Evolutionary conservation across 2,113 vertebrate species (phyloP).

Genomic region (Ramphastos sulfuratus): DNA sequence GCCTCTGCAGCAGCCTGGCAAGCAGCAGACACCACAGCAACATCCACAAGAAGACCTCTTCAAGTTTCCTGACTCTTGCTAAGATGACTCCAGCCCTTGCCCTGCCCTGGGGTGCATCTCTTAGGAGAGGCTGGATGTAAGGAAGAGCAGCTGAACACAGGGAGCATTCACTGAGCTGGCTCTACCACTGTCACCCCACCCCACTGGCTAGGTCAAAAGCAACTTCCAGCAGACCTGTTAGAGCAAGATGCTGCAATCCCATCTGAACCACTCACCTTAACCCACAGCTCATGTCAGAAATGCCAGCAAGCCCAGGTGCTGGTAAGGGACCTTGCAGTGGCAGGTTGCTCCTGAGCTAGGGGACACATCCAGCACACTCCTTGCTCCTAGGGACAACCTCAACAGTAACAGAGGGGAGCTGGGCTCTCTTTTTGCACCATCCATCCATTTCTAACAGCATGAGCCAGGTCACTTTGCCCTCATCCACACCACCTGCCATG

Average conservation of each 20-base stretch:
- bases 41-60: background rate
- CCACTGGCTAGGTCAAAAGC: background rate
- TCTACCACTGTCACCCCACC: background rate
- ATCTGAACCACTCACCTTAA: accelerated
- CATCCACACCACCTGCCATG: accelerated
- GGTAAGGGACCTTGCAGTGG: no score
- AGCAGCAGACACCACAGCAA: accelerated
- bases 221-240: background rate
- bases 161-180: background rate
- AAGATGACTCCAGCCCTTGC: background rate
- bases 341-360: background rate
- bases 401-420: background rate
- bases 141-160: background rate
- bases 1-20: background rate
- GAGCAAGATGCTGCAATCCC: background rate
- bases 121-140: background rate
- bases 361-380: background rate
- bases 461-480: background rate
- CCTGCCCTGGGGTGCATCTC: background rate
- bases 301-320: background rate
- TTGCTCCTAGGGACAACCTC: background rate
- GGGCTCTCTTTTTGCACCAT: background rate
- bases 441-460: accelerated
- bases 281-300: accelerated
- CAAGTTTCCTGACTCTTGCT: background rate